Evolutionary conservation across 1,140 invertebrate species (phyloP), one percentile per base, ranked within the genome.

Genomic region (Drosophila parvula): DNA sequence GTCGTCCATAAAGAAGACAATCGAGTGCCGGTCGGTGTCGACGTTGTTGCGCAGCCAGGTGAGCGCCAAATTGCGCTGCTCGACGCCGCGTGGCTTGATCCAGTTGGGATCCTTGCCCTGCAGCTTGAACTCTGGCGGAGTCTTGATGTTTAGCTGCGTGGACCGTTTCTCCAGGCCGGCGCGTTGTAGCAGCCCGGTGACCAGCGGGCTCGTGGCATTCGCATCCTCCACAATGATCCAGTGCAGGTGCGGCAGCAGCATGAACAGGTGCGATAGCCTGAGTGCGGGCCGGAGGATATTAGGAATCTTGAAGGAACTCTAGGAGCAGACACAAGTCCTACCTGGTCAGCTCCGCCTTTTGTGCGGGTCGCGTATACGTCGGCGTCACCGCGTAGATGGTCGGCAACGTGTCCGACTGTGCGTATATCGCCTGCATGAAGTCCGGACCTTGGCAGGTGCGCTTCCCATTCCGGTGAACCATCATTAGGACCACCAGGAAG

Each of bases 1-100:
- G 93, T 99, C 99, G 92, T 99, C 99, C 92, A 98, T 98, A 93
- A 99, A 99, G 93, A 97, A 99, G 0, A 99, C 95, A 44, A 99
- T 95, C 4, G 97, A 97, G 78, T 95, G 94, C 58, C 93, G 92
- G 18, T 93, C 92, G 0, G 92, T 65, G 59, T 81, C 89, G 2
- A 89, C 84, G 92, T 98, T 96, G 28, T 94, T 93, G 57, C 97
- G 93, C 6, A 99, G 92, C 97, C 98, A 99, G 32, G 94, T 93
- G 7, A 99, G 91, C 5, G 95, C 99, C 11, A 95, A 93, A 93
- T 99, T 99, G 76, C 99, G 94, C 93, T 99, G 99, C 68, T 97
- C 95, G 0, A 99, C 98, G 14, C 99, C 99, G 79, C 98, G 94
- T 0, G 98, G 98, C 92, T 98, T 97, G 43, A 95, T 95, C 97